Evolutionary conservation across 2,797 vertebrate genomes (phyloP), one percentile per base, ranked within the genome.

Genomic region (Hoplostethus atlanticus): DNA sequence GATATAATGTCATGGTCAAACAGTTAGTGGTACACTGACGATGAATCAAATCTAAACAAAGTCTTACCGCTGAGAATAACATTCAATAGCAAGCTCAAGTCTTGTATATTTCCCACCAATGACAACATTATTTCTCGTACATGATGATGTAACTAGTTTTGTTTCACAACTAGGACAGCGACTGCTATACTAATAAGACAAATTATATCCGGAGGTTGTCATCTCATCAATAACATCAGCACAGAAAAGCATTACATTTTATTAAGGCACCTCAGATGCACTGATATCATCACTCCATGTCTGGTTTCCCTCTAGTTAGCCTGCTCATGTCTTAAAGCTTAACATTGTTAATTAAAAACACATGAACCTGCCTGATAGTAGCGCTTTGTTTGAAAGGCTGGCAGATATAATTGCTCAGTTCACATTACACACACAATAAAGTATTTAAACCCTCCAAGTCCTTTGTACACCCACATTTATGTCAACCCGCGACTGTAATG

Each of bases 341-440:
- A 89, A 77, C 56, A 44, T 76, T 75, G 86, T 89, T 92, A 92
- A 92, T 94, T 90, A 90, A 92, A 93, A 90, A 91, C 90, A 92
- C 88, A 89, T 87, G 88, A 91, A 91, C 86, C 83, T 90, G 83
- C 79, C 81, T 87, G 90, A 91, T 90, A 91, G 81, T 70, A 84
- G 79, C 77, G 80, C 89, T 91, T 89, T 92, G 90, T 93, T 91
- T 92, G 87, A 92, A 90, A 90, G 87, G 84, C 86, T 89, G 90
- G 87, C 87, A 92, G 83, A 92, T 90, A 91, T 91, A 92, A 93
- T 91, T 91, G 88, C 91, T 89, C 87, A 83, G 88, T 92, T 92
- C 90, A 92, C 88, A 91, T 91, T 92, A 92, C 89, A 89, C 84
- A 91, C 87, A 90, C 90, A 90, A 93, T 91, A 90, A 92, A 92